A percentile compares a stretch with the other conserved stretches of the same genome.
Evolutionary conservation across 1,140 invertebrate genomes (phyloP).

Genomic region (Holcopasites calliopsidis): DNA sequence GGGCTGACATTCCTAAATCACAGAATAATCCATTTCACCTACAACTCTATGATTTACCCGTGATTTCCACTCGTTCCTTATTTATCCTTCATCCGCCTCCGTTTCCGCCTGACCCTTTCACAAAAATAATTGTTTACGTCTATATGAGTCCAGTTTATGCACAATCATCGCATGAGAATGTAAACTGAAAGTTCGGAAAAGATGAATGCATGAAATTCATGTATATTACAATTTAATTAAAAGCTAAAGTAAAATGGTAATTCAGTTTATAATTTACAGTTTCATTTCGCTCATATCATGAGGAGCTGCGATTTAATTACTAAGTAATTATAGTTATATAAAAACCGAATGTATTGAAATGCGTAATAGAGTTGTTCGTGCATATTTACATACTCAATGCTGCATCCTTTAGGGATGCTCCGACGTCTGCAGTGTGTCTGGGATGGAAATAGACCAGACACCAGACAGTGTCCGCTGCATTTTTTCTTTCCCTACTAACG

Average conservation of each 20-base stretch:
- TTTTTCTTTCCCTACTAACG: slow-evolving; percentile 16
- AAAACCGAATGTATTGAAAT: no score
- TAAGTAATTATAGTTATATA: no score
- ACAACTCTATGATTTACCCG: background rate
- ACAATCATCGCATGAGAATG: no score
- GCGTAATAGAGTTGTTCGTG: no score
- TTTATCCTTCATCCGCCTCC: background rate
- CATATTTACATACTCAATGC: no score
- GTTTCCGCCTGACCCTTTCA: background rate
- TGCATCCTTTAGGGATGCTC: slow-evolving; percentile 34
- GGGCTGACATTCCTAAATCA: slow-evolving; percentile 55
- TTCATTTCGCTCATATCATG: no score
- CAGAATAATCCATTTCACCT: background rate
- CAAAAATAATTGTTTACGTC: background rate
- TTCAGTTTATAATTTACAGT: no score
- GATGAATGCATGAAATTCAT: no score
- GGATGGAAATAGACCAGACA: slow-evolving; percentile 59
- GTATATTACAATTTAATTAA: no score
- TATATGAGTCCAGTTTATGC: background rate
- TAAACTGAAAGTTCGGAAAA: no score
- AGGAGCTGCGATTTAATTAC: no score
- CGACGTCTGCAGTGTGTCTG: slow-evolving; percentile 60
- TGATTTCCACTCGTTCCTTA: background rate
- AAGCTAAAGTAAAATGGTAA: no score
- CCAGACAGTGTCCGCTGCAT: slow-evolving; percentile 41